Base-by-base conservation (phyloP, 2,797 vertebrate genomes). In the Crenuchus spilurus region DNA sequence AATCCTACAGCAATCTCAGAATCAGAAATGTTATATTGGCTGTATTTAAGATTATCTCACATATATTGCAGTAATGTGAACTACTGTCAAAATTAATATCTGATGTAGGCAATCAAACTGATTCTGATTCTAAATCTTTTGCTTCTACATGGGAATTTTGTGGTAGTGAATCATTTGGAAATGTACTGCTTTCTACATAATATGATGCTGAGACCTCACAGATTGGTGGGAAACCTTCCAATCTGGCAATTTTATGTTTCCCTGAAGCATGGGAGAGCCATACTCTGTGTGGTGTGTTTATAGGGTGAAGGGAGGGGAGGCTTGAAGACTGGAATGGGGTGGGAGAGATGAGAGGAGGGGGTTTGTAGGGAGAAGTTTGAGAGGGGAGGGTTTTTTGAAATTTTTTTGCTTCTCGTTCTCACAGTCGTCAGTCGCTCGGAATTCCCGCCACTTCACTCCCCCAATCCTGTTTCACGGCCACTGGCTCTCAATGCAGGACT, bases 381-480 rank as follows among this genome's bases (percentile, higher is more conserved):
- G 18, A 54, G 35, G 46, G 52, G 46, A 42, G 42, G 46, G 44
- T 57, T 74, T 22, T 30, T 30, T 30, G 3, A n/a, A n/a, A n/a
- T n/a, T 9, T 10, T 26, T 28, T 54, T 54, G 4, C n/a, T 60
- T 58, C 70, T 65, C 7, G 33, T 83, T 84, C 79, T 77, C 84
- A 83, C 73, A 77, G 82, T 57, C 62, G 60, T 58, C 41, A 65
- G 13, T 71, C 70, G 74, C 73, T 55, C 46, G 9, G 67, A 72
- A 74, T 84, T 82, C 81, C 80, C 78, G 72, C 81, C 84, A 83
- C 66, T 68, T 69, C n/a, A n/a, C 70, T 65, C 58, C 70, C 66
- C 64, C 80, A 79, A 76, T 78, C 74, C 74, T 78, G 77, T 82
- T 84, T 86, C 81, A 84, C 72, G 66, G 69, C 78, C 66, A 79